Base-by-base conservation (phyloP, 2,888 invertebrate genomes). In the Litoditis marina region DNA sequence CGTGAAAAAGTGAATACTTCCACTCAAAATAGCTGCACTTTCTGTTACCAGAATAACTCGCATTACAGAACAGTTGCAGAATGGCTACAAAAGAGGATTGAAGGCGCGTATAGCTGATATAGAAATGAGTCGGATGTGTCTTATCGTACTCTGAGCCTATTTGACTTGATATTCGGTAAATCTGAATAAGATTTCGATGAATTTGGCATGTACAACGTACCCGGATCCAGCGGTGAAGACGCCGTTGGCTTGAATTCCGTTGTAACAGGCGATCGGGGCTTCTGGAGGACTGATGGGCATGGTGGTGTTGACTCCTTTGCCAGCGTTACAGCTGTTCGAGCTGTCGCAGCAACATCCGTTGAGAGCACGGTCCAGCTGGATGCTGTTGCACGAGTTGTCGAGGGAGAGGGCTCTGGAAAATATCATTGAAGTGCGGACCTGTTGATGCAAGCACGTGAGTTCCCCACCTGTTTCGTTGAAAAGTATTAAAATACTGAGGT, bases 241-340 rank as follows among this genome's bases (percentile, higher is more conserved):
- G 30, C 42, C 30, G 52, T 65, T 69, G 51, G 68, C 52, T 34
- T 66, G 61, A 32, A 73, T 58, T 59, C 69, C 73, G 53, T 62
- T 60, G 50, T 66, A 73, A 62, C 73, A 73, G 28, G 71, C 73
- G 30, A 65, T 63, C 44, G 71, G 73, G 7, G 60, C 50, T 51
- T 68, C 68, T 36, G 57, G 54, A 49, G 65, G 66, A 42, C 60
- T 49, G 52, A 65, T 55, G 49, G 68, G 57, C 55, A 50, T 54
- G 34, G 69, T 60, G 39, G 62, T 39, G 52, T 64, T 64, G 28
- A 69, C 32, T 53, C 61, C 59, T 6, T 56, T 49, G 36, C 63
- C 57, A 36, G 60, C 27, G 64, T 71, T 71, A 53, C 73, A 73
- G 60, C 64, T 60, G 53, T 63, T 55, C 22, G 53, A 50, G 56